Evolutionary conservation across 64 coral and sea anemone genomes (phyloP), one percentile per base, ranked within the genome.

Genomic region (Pocillopora damicornis): DNA sequence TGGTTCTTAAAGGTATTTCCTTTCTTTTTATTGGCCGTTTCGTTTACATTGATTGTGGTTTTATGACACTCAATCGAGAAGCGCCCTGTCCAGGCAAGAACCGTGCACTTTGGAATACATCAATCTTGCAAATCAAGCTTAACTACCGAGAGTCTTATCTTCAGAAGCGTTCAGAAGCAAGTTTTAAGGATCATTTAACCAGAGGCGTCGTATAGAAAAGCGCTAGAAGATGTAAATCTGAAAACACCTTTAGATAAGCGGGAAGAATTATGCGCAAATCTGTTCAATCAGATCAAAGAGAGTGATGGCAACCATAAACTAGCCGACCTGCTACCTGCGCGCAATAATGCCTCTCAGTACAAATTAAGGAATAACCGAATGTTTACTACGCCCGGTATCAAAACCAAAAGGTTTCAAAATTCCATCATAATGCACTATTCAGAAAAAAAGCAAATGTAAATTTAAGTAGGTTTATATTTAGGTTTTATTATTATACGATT

Each of bases 151-250:
- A 30, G 30, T 30, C 30, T 30, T 30, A 30, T 30, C 30, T 30
- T 30, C 30, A 30, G 30, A 30, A 0, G 30, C 30, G 30, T 30
- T 30, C 30, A 30, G 30, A 30, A 30, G 30, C 30, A n/a, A 84
- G 81, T 84, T 61, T 84, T 84, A 68, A 84, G 81, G 81, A 84
- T 84, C 67, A 59, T 65, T 34, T 84, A 66, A 10, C 59, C 59
- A 84, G 81, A 82, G 79, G 45, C 30, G n/a, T 84, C 60, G 81
- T 84, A 84, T 67, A 68, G 63, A 18, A 84, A 84, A 20, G 81
- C 81, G 60, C 81, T 84, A 25, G 81, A 84, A 84, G 81, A 84
- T 26, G 20, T 23, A 25, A 61, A 23, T 84, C 45, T 84, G 25
- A 68, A 18, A 67, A 10, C 81, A 84, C 81, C 67, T 38, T 84